Evolutionary conservation across 2,113 vertebrate species (phyloP), one percentile per base, ranked within the genome.

Genomic region (Patagioenas fasciata): DNA sequence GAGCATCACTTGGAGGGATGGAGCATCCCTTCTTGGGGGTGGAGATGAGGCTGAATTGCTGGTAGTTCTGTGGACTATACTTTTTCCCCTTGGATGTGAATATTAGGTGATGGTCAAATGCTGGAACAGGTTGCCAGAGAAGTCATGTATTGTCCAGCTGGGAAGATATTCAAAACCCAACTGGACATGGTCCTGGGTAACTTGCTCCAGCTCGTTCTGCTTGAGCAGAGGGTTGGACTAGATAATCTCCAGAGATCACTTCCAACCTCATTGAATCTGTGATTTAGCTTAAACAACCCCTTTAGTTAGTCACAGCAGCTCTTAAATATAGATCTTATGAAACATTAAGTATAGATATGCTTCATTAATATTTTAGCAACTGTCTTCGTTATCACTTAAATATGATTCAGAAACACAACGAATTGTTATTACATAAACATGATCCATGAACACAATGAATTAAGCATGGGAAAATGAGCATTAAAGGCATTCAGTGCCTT

Each of bases 281-380:
- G 58, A 57, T 86, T 86, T 60, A 85, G 28, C 57, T 88, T 93
- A 57, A 91, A 62, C 38, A 78, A 53, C 5, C 11, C 7, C 57
- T 73, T 88, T 50, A 53, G 53, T 72, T 89, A 32, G 36, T 5
- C 57, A 81, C 71, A 88, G 58, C 47, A 91, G 58, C 66, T 85
- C 62, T 80, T 88, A 73, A 32, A 53, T 62, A 80, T 40, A 54
- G 70, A 61, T 85, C 38, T 85, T 53, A 69, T 3, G 10, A 82
- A 66, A 75, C 54, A 77, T 77, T 81, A 85, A 93, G 31, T 77
- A 88, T 61, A 82, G 74, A 88, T 38, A 21, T 50, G 34, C 38
- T 82, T 88, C 54, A 91, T 96, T 65, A 90, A 94, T 88, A 72
- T 90, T 95, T 90, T 62, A 96, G 50, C 58, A 88, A 57, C 38